Evolutionary conservation across 2,888 invertebrate genomes (phyloP).

Genomic region (Steinernema hermaphroditum): DNA sequence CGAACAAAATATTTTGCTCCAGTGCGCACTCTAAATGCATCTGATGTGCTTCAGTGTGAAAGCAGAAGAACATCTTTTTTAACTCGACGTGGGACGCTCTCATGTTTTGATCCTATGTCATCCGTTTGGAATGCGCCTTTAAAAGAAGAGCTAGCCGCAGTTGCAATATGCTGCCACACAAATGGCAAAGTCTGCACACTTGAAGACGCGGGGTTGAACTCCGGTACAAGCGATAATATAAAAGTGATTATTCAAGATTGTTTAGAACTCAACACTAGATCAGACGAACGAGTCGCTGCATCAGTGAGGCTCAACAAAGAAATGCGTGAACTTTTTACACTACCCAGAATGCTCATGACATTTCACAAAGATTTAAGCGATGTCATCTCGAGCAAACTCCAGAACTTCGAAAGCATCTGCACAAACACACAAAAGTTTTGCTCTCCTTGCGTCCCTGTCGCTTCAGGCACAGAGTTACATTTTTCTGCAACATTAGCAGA

Average conservation of each 20-base stretch:
- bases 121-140: background rate
- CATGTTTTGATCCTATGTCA: background rate
- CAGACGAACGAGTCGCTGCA: background rate
- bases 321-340: background rate
- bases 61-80: background rate
- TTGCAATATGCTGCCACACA: background rate
- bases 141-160: background rate
- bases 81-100: background rate
- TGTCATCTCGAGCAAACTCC: background rate
- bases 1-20: background rate
- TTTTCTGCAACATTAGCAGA: background rate
- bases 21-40: background rate
- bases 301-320: background rate
- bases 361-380: background rate
- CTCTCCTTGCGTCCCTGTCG: background rate
- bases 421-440: background rate
- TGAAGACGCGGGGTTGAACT: background rate
- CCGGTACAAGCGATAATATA: too few relatives aligned
- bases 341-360: background rate
- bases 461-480: background rate
- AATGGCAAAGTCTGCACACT: background rate
- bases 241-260: too few relatives aligned
- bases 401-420: background rate
- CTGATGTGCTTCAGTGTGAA: background rate
- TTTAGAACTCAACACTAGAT: background rate